Evolutionary conservation across 2,113 vertebrate genomes (phyloP).

Genomic region (Gasterosteus nipponicus): DNA sequence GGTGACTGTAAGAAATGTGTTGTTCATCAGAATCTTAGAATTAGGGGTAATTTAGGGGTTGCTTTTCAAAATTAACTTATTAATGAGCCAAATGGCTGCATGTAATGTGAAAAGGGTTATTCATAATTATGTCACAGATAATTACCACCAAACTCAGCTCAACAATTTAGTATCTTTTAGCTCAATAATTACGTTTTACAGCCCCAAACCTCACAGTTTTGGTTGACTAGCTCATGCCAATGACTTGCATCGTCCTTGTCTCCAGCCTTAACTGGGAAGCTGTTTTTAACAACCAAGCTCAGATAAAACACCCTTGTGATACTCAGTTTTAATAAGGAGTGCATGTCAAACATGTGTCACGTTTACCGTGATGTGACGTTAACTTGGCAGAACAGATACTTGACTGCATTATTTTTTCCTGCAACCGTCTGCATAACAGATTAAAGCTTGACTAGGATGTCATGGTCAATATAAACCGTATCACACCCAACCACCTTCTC

Average conservation of each 20-base stretch:
- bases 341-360: too few relatives aligned
- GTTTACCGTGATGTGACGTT: neutral
- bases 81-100: neutral
- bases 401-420: neutral
- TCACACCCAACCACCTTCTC: slow-evolving; percentile 14
- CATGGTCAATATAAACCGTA: slow-evolving; percentile 3
- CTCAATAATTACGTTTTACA: neutral
- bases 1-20: neutral
- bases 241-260: neutral
- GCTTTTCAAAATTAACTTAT: neutral
- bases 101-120: neutral
- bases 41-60: neutral
- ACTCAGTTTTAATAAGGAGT: neutral
- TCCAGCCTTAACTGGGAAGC: neutral
- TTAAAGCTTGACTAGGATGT: neutral
- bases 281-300: neutral
- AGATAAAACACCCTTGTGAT: neutral
- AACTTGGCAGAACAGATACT: neutral
- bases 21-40: neutral
- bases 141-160: neutral
- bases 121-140: neutral
- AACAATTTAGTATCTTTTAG: neutral
- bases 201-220: neutral
- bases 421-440: neutral
- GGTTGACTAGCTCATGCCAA: neutral